Evolutionary conservation across 2,113 vertebrate species (phyloP), one percentile per base, ranked within the genome.

Genomic region (Macrotis lagotis): DNA sequence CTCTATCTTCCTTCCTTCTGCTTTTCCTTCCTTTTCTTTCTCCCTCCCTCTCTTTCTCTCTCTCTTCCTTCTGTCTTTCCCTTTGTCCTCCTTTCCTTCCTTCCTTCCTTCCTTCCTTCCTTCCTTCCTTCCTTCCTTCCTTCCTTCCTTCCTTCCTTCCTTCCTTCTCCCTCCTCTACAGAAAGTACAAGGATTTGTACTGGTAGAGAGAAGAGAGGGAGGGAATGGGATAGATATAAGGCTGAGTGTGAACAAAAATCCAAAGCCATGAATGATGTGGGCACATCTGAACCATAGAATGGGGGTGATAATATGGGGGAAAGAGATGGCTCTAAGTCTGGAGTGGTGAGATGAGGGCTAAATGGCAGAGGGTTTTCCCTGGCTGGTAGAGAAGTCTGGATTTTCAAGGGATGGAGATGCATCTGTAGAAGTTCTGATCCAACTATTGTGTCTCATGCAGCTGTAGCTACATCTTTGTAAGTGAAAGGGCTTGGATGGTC

Each of bases 21-120:
- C 3, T 25, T 3, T 11, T 31, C 11, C 31, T 14, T 37, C 11
- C 11, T 14, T 53, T 53, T 25, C 25, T 26, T 53, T 7, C 25
- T 8, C 1, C 51, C 25, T 53, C 1, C 31, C 11, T 66, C 1
- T 11, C 31, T 37, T 4, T 0, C 3, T 37, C 4, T 8, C 12
- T 37, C 1, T 3, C 31, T 37, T 16, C 12, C 59, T 37, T 16
- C 3, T 12, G 12, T 37, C 12, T 0, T 37, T 10, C 26, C 31
- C 12, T 28, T 4, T 4, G 12, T 3, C 28, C 28, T 66, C 2
- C 11, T 31, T 31, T 66, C 25, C 31, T 16, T n/a, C 12, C 14
- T 7, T n/a, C 37, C 37, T 44, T n/a, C 37, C 37, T n/a, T 74
- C 1, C 14, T 19, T n/a, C 5, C 66, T 22, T 74, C 8, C 5